Evolutionary conservation across 2,888 invertebrate species (phyloP).

Genomic region (Phengaris alcon): DNA sequence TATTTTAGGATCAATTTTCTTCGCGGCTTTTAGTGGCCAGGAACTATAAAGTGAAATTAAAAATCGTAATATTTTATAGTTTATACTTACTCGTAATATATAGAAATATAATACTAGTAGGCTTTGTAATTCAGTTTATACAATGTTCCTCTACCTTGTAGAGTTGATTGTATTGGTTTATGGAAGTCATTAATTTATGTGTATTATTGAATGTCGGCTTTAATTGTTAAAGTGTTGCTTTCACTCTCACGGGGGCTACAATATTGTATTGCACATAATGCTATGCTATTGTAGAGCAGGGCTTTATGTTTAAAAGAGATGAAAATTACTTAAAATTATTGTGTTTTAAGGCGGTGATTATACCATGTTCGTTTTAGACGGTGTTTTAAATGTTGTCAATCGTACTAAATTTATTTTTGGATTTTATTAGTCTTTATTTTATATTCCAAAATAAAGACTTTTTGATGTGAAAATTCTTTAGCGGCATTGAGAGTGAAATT

Average conservation of each 20-base stretch:
- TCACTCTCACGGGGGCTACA: slow-evolving; percentile 41
- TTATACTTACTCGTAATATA: slow-evolving; percentile 25
- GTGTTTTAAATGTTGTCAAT: too few relatives aligned
- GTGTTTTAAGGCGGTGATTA: too few relatives aligned
- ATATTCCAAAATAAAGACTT: too few relatives aligned
- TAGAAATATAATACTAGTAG: slow-evolving; percentile 19
- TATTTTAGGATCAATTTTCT: slow-evolving; percentile 31
- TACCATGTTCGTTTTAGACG: too few relatives aligned
- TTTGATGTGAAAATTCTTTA: too few relatives aligned
- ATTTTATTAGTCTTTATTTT: too few relatives aligned
- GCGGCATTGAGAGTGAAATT: too few relatives aligned
- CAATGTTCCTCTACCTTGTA: slow-evolving; percentile 62
- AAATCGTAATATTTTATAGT: slow-evolving; percentile 29
- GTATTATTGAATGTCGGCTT: slow-evolving; percentile 57
- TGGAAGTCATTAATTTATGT: slow-evolving; percentile 35
- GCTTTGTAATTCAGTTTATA: slow-evolving; percentile 50
- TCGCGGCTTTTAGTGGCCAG: slow-evolving; percentile 24
- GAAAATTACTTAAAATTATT: too few relatives aligned
- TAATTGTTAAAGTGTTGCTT: slow-evolving; percentile 69
- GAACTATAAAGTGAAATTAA: slow-evolving; percentile 26
- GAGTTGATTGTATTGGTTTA: slow-evolving; percentile 43
- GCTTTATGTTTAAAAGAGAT: too few relatives aligned
- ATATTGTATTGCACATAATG: slow-evolving; percentile 20
- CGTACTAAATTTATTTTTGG: too few relatives aligned
- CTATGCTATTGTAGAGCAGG: not conserved